These are phyloP conservation scores for Phymanthus crucifer DNA, from an alignment of 92 coral and sea anemone species.

Conservation along the genomic window DNA sequence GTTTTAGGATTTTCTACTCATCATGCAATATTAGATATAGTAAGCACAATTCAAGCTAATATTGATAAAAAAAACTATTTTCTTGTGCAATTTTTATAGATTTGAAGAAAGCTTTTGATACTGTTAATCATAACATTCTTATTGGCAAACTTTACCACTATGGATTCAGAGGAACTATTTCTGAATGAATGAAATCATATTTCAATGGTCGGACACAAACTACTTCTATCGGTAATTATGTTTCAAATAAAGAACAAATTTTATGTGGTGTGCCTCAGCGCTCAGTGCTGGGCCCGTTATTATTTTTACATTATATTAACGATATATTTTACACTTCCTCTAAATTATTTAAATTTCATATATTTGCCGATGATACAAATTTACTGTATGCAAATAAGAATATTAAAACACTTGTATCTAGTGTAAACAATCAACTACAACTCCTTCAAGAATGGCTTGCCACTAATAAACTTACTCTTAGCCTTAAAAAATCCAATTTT, in stretches of 20 bases:
- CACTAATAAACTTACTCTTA: constrained; percentile 45
- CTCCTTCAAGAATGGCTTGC: constrained; percentile 44
- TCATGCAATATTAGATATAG: no score
- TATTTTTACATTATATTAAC: constrained; percentile 42
- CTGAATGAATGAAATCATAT: constrained; percentile 41
- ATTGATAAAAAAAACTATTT: constrained; percentile 37
- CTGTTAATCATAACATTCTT: constrained; percentile 23
- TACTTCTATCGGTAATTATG: constrained; percentile 30
- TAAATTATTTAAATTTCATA: constrained; percentile 17
- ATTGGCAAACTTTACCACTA: constrained; percentile 21
- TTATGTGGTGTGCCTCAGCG: constrained; percentile 54
- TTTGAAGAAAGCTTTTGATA: no score
- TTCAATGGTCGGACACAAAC: constrained; percentile 33
- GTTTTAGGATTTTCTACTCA: no score
- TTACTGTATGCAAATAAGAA: constrained; percentile 32
- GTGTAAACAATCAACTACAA: constrained; percentile 31
- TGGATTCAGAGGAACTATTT: constrained; percentile 35
- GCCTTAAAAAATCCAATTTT: constrained; percentile 40
- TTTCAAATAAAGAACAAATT: constrained; percentile 20
- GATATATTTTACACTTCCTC: constrained; percentile 36
- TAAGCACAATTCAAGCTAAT: constrained; percentile 32
- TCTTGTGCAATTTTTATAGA: constrained; percentile 38
- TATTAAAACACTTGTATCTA: constrained; percentile 36
- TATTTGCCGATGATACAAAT: constrained; percentile 48
- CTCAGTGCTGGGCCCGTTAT: constrained; percentile 45